Evolutionary conservation across 2,888 invertebrate species (phyloP), one percentile per base, ranked within the genome.

Genomic region (Caradrina clavipalpis): DNA sequence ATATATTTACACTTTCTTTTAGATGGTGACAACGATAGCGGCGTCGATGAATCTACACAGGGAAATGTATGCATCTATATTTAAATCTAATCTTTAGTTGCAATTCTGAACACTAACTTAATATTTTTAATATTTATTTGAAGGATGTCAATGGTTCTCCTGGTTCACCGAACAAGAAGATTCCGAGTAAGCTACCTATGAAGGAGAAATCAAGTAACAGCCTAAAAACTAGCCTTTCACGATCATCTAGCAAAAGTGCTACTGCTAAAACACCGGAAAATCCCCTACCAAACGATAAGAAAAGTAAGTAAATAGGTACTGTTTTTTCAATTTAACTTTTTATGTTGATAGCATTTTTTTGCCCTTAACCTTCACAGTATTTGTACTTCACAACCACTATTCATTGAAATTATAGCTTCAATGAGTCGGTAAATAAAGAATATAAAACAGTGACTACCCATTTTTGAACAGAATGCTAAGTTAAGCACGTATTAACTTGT

Each of bases 11-110:
- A 45, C 51, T 61, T 71, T 63, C 26, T 58, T 69, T 81, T 97
- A 98, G 98, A 98, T 95, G 97, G 98, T 49, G 98, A 98, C 90
- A 98, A 98, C 86, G 98, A 98, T 87, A 98, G 98, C 89, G 98
- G 98, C 55, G 98, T 98, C 42, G 98, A 98, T 91, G 98, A 98
- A 91, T 97, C 97, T 69, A 98, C 97, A 65, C 98, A 98, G 93
- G 97, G 97, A 93, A 97, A 97, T 95, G 98, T 98, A 95, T 97
- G 97, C 17, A 96, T 82, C 5, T 11, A 49, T 61, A 59, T 35
- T 31, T 49, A 56, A 26, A 45, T 58, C 15, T 8, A 26, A 51
- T 35, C 0, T 21, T 19, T 35, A 10, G 21, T 57, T 47, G 21
- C n/a, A 19, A 17, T 21, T 17, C 1, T 47, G 22, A 47, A 17